A percentile compares a stretch with the other conserved stretches of the same genome.
Evolutionary conservation across 2,113 vertebrate species (phyloP).

Genomic region (Rhinoderma darwinii): DNA sequence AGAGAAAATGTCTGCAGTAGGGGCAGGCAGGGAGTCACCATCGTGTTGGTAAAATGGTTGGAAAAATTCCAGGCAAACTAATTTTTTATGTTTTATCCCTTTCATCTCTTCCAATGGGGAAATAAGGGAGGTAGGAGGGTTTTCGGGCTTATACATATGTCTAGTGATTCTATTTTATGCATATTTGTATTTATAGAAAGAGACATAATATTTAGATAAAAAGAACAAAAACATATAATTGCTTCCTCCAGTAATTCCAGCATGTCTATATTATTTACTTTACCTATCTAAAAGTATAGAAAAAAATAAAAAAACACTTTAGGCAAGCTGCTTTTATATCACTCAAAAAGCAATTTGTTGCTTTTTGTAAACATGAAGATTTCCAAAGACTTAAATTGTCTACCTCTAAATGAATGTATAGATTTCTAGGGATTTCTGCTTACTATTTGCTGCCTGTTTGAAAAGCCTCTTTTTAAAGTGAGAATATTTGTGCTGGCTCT

Average conservation of each 20-base stretch:
- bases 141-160: too few species aligned
- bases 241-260: background rate
- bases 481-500: constrained; percentile 30
- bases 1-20: too few species aligned
- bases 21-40: too few species aligned
- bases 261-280: background rate
- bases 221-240: background rate
- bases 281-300: background rate
- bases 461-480: constrained; percentile 44
- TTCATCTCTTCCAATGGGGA: too few species aligned
- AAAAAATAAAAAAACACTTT: background rate
- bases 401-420: background rate
- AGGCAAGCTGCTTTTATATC: constrained; percentile 1
- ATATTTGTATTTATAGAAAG: too few species aligned
- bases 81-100: too few species aligned
- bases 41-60: too few species aligned
- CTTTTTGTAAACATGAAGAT: constrained; percentile 31
- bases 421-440: constrained; percentile 37
- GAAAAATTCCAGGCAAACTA: too few species aligned
- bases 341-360: constrained; percentile 41
- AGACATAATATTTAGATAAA: too few species aligned
- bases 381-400: background rate
- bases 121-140: too few species aligned
- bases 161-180: too few species aligned
- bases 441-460: constrained; percentile 4